Percentiles rank a stretch among this genome's conserved stretches.
Evolutionary conservation across 2,113 vertebrate species (phyloP).

Genomic region (Datnioides undecimradiatus): DNA sequence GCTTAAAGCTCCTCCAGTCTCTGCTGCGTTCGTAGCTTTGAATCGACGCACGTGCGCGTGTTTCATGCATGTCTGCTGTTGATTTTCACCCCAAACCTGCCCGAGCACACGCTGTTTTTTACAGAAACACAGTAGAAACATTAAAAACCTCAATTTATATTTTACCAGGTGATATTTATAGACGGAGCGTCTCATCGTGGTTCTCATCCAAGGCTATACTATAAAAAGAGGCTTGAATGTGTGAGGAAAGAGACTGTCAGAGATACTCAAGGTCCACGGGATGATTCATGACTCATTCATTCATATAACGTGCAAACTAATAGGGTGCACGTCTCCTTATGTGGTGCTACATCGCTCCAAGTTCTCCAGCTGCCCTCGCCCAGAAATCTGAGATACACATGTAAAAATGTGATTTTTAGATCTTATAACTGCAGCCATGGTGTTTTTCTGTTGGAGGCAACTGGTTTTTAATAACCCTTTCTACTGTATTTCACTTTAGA

Average conservation of each 20-base stretch:
- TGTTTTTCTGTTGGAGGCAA: neutral
- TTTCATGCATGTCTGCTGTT: neutral
- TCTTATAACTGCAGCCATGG: too few species aligned
- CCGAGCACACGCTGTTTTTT: neutral
- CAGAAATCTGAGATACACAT: neutral
- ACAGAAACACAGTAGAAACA: neutral
- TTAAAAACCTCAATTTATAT: neutral
- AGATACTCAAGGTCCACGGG: neutral
- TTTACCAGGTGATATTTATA: conserved; percentile 1
- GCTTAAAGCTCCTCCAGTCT: neutral
- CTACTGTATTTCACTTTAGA: too few species aligned
- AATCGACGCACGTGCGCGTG: neutral
- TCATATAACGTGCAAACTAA: neutral
- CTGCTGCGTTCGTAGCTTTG: neutral
- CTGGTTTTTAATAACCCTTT: too few species aligned
- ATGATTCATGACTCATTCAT: neutral
- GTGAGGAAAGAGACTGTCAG: neutral
- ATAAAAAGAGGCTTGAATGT: neutral
- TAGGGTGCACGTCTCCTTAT: neutral
- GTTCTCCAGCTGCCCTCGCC: neutral
- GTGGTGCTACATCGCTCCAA: neutral
- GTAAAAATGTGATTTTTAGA: neutral
- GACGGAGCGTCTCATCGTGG: neutral
- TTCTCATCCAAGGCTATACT: neutral
- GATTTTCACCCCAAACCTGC: neutral